Percentiles rank a stretch among this genome's conserved stretches.
These are phyloP conservation scores for Dynastes maya DNA, from an alignment of 2,888 invertebrate genomes.

Conservation along the genomic window DNA sequence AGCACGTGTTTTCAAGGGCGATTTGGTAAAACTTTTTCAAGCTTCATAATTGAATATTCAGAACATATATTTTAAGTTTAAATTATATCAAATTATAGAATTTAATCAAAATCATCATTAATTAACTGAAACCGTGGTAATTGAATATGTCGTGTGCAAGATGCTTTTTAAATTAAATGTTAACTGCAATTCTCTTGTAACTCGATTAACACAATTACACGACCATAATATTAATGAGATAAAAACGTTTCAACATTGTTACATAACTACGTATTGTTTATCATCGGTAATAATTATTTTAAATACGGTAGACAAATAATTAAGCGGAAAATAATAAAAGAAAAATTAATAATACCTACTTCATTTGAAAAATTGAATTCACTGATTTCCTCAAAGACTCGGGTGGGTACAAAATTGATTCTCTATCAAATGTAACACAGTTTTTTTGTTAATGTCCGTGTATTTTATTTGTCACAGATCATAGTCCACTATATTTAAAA, in stretches of 20 bases:
- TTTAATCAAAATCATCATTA: not conserved
- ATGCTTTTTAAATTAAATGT: not conserved
- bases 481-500: conserved; percentile 35
- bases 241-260: not conserved
- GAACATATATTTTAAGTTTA: too few relatives aligned
- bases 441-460: conserved; percentile 10
- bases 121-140: conserved; percentile 6
- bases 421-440: not conserved
- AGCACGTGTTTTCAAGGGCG: not conserved
- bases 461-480: conserved; percentile 44
- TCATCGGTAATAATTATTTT: conserved; percentile 3
- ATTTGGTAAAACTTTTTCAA: not conserved
- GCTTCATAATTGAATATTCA: too few relatives aligned
- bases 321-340: not conserved
- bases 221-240: not conserved
- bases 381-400: too few relatives aligned
- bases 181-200: not conserved
- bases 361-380: conserved; percentile 12
- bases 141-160: not conserved
- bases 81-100: too few relatives aligned
- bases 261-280: conserved; percentile 5
- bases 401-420: not conserved
- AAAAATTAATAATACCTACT: conserved; percentile 19
- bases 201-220: conserved; percentile 4
- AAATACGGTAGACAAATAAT: not conserved